Conservation (phyloP, 2,113 vertebrate genomes). For the Vulpes lagopus region DNA sequence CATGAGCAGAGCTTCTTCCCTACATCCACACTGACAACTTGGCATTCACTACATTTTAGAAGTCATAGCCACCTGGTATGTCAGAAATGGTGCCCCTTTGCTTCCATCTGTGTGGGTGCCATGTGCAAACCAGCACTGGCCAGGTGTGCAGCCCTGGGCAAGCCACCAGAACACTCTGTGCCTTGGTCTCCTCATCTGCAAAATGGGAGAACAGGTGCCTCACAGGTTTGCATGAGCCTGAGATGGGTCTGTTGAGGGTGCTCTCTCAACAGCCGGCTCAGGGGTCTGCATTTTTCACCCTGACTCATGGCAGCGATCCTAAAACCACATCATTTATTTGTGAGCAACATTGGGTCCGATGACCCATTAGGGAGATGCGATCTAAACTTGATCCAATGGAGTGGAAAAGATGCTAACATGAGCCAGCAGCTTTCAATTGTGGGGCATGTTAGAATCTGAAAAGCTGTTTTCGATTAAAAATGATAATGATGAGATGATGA, state of each 20-base stretch:
- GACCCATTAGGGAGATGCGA: background rate
- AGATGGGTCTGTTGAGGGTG: no score
- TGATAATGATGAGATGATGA: background rate
- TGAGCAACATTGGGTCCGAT: fast-evolving
- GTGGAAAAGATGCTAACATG: no score
- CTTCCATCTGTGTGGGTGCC: background rate
- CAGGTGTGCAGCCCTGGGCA: background rate
- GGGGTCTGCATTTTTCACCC: fast-evolving
- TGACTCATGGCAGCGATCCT: background rate
- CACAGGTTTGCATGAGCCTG: no score
- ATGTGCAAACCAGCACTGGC: no score
- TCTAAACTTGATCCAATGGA: background rate
- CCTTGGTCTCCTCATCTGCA: background rate
- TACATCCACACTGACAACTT: background rate
- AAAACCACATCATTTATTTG: background rate
- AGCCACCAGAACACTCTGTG: background rate
- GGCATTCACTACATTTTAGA: background rate
- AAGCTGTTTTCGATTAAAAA: background rate
- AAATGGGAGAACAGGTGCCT: background rate
- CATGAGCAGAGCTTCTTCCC: fast-evolving
- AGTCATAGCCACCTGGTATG: no score
- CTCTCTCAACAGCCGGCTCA: no score
- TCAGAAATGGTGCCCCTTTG: background rate
- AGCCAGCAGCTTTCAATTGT: background rate
- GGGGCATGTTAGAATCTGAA: background rate